A percentile compares a stretch with the other conserved stretches of the same genome.
phyloP scores from a whole-genome alignment of 2,113 vertebrate genomes.

The Sphaerodactylus townsendi region DNA sequence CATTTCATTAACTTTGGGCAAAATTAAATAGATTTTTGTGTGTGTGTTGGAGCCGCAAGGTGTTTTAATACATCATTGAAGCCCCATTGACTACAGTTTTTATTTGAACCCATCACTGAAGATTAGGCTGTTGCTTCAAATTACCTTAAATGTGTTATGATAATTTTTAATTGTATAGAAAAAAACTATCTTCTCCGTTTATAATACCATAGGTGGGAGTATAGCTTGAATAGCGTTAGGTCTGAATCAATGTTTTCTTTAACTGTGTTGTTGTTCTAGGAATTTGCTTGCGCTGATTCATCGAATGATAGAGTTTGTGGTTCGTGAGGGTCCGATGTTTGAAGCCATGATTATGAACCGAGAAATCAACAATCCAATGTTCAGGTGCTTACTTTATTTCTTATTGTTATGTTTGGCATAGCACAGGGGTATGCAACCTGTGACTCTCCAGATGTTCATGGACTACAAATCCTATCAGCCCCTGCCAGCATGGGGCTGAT shows the following conservation, averaged over 20 bases:
- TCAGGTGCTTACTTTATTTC: slow-evolving; percentile 81
- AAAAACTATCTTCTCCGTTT: slow-evolving; percentile 74
- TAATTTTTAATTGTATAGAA: slow-evolving; percentile 69
- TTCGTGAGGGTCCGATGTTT: slow-evolving; percentile 99
- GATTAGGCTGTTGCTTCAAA: slow-evolving; percentile 62
- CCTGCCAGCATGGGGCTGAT: no score
- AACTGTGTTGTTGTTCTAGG: slow-evolving; percentile 99
- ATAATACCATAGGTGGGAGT: slow-evolving; percentile 77
- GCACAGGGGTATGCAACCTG: no score
- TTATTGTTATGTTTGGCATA: rapidly evolving
- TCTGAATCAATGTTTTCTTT: slow-evolving; percentile 97
- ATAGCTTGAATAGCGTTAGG: slow-evolving; percentile 80
- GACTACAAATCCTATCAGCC: no score
- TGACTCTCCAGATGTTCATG: no score
- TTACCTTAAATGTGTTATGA: slow-evolving; percentile 60
- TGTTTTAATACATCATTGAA: background rate
- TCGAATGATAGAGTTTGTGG: slow-evolving; percentile 99
- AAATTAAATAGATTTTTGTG: slow-evolving; percentile 52
- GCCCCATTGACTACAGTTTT: slow-evolving; percentile 11
- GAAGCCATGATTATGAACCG: slow-evolving; percentile 99
- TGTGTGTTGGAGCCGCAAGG: slow-evolving; percentile 42
- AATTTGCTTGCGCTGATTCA: slow-evolving; percentile 99
- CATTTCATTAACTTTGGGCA: slow-evolving; percentile 50
- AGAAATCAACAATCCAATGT: slow-evolving; percentile 99
- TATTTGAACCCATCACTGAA: slow-evolving; percentile 65